A percentile compares a stretch with the other conserved stretches of the same genome.
phyloP scores from a whole-genome alignment of 37 sponge, comb jelly and placozoan genomes.

The Crambe crambe region DNA sequence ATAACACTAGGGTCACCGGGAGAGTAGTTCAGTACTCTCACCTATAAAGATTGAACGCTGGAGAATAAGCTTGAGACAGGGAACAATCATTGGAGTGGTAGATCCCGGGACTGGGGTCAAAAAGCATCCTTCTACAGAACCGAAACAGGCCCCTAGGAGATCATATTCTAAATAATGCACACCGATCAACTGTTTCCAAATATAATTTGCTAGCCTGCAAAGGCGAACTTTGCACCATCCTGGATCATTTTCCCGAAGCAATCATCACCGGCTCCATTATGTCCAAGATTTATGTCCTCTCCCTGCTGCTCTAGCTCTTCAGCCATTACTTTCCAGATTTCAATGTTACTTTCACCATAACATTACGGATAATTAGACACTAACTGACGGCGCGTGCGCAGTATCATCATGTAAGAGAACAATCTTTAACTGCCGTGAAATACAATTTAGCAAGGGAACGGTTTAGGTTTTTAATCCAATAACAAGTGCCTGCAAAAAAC shows the following conservation, averaged over 20 bases:
- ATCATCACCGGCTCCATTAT: conserved; percentile 56
- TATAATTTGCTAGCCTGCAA: conserved; percentile 31
- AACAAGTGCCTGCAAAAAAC: too few relatives aligned
- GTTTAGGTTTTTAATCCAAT: too few relatives aligned
- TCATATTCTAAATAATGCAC: conserved; percentile 30
- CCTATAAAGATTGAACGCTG: conserved; percentile 56
- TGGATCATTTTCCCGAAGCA: conserved; percentile 45
- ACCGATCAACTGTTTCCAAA: background rate
- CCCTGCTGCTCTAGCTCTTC: background rate
- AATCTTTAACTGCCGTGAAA: too few relatives aligned
- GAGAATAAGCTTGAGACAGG: conserved; percentile 34
- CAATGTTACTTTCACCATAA: background rate
- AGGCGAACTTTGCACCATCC: conserved; percentile 24
- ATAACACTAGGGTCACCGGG: too few relatives aligned
- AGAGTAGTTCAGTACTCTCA: too few relatives aligned
- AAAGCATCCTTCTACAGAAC: conserved; percentile 64
- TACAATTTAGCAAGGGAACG: too few relatives aligned
- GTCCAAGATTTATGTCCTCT: conserved; percentile 38
- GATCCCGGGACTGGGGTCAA: conserved; percentile 47
- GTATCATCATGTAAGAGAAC: too few relatives aligned
- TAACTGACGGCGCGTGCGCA: too few relatives aligned
- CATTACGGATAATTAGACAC: background rate
- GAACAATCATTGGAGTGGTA: conserved; percentile 55
- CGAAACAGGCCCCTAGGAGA: conserved; percentile 44
- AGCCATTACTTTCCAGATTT: background rate